Evolutionary conservation across 2,113 vertebrate species (phyloP).

Genomic region (Andinoacara biseriatus): DNA sequence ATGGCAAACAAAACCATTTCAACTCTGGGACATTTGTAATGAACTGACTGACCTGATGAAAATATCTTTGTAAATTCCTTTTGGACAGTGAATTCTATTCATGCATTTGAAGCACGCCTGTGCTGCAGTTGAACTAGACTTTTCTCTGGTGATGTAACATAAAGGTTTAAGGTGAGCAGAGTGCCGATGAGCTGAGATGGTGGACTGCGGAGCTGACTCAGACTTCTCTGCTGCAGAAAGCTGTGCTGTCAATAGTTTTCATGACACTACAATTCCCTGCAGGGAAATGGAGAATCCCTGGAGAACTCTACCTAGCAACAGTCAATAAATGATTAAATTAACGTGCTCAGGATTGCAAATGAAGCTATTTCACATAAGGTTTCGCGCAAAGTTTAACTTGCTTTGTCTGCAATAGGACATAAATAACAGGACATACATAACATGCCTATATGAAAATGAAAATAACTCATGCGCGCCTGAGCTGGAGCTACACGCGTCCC

Average conservation of each 20-base stretch:
- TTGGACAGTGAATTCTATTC: neutral
- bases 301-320: slow-evolving; percentile 59
- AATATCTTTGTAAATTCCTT: neutral
- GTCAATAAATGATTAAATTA: neutral
- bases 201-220: slow-evolving; percentile 52
- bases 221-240: slow-evolving; percentile 15
- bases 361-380: neutral
- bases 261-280: slow-evolving; percentile 34
- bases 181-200: slow-evolving; percentile 24
- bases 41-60: neutral
- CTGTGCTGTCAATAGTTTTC: slow-evolving; percentile 57
- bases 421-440: no score
- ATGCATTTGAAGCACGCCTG: neutral
- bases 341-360: neutral
- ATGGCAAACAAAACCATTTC: accelerated
- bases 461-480: neutral
- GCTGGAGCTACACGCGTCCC: neutral
- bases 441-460: no score
- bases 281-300: slow-evolving; percentile 21
- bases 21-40: neutral
- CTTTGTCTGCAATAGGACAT: neutral
- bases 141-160: neutral
- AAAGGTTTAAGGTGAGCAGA: slow-evolving; percentile 14
- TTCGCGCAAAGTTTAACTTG: neutral
- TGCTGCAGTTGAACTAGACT: neutral